Base-by-base conservation (phyloP, 2,797 vertebrate genomes). In the Clamator glandarius region DNA sequence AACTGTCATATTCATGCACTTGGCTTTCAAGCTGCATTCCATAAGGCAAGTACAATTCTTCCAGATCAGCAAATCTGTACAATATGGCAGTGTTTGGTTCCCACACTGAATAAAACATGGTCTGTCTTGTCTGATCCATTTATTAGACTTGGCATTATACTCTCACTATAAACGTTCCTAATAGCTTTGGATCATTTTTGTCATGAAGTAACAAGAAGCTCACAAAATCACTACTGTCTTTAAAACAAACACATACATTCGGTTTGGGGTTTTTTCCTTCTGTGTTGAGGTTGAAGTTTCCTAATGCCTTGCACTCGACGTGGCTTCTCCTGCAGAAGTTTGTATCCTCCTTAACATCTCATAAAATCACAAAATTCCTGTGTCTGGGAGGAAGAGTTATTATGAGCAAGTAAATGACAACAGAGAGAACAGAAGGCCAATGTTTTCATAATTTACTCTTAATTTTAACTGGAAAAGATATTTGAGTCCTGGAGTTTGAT, bases 61-160 rank as follows among this genome's bases (percentile, higher is more conserved):
- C 89, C 69, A 52, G 77, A 80, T 83, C 80, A 70, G 87, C 66
- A 87, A 75, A 46, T 54, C 80, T 70, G 87, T 68, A 72, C 92
- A 96, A 64, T 90, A 85, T 55, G 59, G 84, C 79, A 78, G 77
- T 42, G 70, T 84, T 94, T 48, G n/a, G 58, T 94, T 96, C 90
- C 39, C 73, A 89, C 87, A 94, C 83, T 80, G 85, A 90, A 94
- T 95, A 92, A 95, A 93, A 96, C 86, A 63, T 75, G 26, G 67
- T 59, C 69, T 84, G 69, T 91, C 76, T 87, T 83, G 74, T 1
- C 61, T 2, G 3, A 80, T 81, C 55, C 59, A 11, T 84, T 96
- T 93, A 90, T 93, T 79, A 90, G 58, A 68, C 79, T 85, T 6
- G 28, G 35, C 70, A 82, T 92, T 87, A 88, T 95, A 90, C 92